phyloP scores from a whole-genome alignment of 2,888 invertebrate species.

The Hylaea fasciaria region DNA sequence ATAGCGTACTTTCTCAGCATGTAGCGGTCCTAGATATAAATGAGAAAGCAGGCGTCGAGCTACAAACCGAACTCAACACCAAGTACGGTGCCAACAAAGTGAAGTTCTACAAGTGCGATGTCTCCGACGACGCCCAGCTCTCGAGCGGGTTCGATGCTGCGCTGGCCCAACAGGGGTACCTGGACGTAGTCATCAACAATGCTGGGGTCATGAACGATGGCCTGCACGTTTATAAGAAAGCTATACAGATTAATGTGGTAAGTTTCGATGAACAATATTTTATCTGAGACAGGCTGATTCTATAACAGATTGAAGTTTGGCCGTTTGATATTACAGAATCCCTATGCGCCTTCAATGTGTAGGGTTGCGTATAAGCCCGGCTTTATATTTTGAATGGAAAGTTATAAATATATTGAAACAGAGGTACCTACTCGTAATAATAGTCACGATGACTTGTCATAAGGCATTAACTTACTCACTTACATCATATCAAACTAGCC shows the following conservation, averaged over 20 bases:
- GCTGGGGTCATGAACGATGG: slow-evolving; percentile 62
- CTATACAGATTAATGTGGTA: slow-evolving; percentile 61
- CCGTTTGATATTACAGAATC: no score
- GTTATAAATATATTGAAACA: no score
- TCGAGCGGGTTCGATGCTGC: slow-evolving; percentile 49
- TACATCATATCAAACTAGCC: no score
- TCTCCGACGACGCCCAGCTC: slow-evolving; percentile 56
- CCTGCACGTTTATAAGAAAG: slow-evolving; percentile 50
- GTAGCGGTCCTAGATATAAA: slow-evolving; percentile 57
- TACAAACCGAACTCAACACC: slow-evolving; percentile 52
- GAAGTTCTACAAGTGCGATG: slow-evolving; percentile 61
- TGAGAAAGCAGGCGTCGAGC: slow-evolving; percentile 49
- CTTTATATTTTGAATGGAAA: no score
- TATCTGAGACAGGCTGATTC: no score
- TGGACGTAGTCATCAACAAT: slow-evolving; percentile 61
- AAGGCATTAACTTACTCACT: no score
- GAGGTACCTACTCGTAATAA: no score
- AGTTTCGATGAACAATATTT: slow-evolving; percentile 42
- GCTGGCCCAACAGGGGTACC: slow-evolving; percentile 48
- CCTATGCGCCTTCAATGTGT: no score
- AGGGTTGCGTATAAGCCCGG: no score
- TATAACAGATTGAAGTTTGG: no score
- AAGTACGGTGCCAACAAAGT: slow-evolving; percentile 53
- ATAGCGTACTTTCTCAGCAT: slow-evolving; percentile 45
- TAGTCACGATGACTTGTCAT: no score